Evolutionary conservation across 2,888 invertebrate species (phyloP), one percentile per base, ranked within the genome.

Genomic region (Hypomecis atomaria): DNA sequence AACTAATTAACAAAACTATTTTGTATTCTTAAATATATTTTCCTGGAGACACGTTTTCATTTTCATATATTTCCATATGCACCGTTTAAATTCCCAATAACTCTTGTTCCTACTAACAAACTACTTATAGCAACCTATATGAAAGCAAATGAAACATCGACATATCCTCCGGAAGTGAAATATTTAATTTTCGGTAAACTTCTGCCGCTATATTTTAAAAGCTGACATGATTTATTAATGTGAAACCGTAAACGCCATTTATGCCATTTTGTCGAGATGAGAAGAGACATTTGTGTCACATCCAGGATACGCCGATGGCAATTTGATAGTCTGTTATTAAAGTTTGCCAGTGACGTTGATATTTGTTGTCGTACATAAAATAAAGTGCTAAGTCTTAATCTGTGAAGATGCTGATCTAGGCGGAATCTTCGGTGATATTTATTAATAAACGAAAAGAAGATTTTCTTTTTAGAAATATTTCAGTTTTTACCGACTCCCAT

Each of bases 141-240:
- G 80, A 83, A 85, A 84, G 87, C 86, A 77, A 85, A 84, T 84
- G 86, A 87, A 88, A 84, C 84, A 84, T 82, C 80, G 82, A 84
- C 81, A 82, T 86, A 85, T 84, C 77, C 85, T 69, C 80, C 75
- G 81, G 79, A 82, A 82, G 85, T 79, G 82, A 84, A 86, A 85
- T 86, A 83, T 87, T 87, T 83, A 85, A 86, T 86, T 88, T 85
- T 79, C 77, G 79, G 74, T 82, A 87, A 88, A 83, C 75, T 72
- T 78, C 78, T 75, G 74, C 73, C 78, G 83, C 84, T 81, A 81
- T 87, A 84, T 88, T 89, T 89, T 87, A 83, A 88, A 86, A 84
- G 82, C 84, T 79, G 77, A 74, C 78, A 76, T 88, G 87, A 90
- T 89, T 89, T 90, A 90, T 89, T 87, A 83, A 83, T 85, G 83